Base-by-base conservation (phyloP, 2,113 vertebrate species). In the Elephas maximus region DNA sequence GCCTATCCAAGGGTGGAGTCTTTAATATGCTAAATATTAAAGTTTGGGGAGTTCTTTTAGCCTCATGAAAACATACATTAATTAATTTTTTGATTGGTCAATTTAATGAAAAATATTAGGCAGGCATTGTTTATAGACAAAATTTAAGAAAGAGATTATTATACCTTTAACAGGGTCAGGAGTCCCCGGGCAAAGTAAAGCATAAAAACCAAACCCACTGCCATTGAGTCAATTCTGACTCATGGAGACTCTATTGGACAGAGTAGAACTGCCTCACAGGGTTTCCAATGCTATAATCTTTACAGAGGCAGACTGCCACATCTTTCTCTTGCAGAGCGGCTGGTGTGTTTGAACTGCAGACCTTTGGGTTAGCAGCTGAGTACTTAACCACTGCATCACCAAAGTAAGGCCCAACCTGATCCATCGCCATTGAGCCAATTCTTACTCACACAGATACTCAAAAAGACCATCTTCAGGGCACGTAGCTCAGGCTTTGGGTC, bases 31-130 rank as follows among this genome's bases (percentile, higher is more conserved):
- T 65, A 37, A n/a, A 45, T 11, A 88, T n/a, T 1, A 91, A 96
- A 88, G 28, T 79, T 60, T 93, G 14, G 26, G 1, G 12, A 5
- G n/a, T 65, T 53, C 2, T 92, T 51, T 94, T 62, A 85, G 6
- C 14, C 44, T 73, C 11, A 65, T 76, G 48, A 88, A 97, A 78
- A 93, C 8, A 73, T 1, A 17, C n/a, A 69, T 60, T 65, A 57
- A 41, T 83, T 44, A n/a, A 80, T 84, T 87, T 44, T 23, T 60
- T 3, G 5, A 57, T 67, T 71, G 2, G 3, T n/a, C 20, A 71
- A 67, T 81, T 90, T 53, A 85, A 78, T 90, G n/a, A 7, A 69
- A 94, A 94, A 41, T 11, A 65, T 28, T 78, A 93, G 80, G 26
- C 21, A 94, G 69, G 26, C 0, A 44, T 73, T 82, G n/a, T 44